Conservation (phyloP, 2,888 invertebrate genomes). For the Heterodera filipjevi region DNA sequence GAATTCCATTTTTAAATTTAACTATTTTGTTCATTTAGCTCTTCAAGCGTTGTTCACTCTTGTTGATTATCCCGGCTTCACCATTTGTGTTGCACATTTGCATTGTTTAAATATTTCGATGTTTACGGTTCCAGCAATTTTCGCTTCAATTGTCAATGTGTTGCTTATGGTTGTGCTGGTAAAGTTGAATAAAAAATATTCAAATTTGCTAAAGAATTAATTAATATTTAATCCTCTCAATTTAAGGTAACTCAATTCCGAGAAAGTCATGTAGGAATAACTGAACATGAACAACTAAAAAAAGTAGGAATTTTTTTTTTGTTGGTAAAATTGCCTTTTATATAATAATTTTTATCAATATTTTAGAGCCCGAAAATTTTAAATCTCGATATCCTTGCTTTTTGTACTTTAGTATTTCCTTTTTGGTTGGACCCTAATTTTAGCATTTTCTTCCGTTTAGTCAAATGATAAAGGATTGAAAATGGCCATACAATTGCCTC, state of each 20-base stretch:
- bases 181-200: not conserved
- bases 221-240: not conserved
- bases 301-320: too few relatives aligned
- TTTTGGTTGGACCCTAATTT: too few relatives aligned
- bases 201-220: not conserved
- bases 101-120: slow-evolving; percentile 18
- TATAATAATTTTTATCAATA: too few relatives aligned
- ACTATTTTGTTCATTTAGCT: slow-evolving; percentile 16
- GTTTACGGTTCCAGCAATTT: slow-evolving; percentile 39
- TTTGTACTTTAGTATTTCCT: too few relatives aligned
- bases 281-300: not conserved
- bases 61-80: slow-evolving; percentile 31
- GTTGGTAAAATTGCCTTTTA: too few relatives aligned
- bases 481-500: slow-evolving; percentile 18
- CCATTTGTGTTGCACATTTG: not conserved
- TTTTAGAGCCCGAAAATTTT: too few relatives aligned
- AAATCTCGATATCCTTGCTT: too few relatives aligned
- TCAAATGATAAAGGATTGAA: slow-evolving; percentile 5
- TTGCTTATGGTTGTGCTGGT: slow-evolving; percentile 21
- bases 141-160: slow-evolving; percentile 30
- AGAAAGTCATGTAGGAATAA: slow-evolving; percentile 31
- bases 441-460: too few relatives aligned
- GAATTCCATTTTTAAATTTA: too few relatives aligned
- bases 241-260: slow-evolving; percentile 16
- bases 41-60: slow-evolving; percentile 33